Conservation (phyloP, 2,888 invertebrate genomes). For the Sympetrum striolatum region DNA sequence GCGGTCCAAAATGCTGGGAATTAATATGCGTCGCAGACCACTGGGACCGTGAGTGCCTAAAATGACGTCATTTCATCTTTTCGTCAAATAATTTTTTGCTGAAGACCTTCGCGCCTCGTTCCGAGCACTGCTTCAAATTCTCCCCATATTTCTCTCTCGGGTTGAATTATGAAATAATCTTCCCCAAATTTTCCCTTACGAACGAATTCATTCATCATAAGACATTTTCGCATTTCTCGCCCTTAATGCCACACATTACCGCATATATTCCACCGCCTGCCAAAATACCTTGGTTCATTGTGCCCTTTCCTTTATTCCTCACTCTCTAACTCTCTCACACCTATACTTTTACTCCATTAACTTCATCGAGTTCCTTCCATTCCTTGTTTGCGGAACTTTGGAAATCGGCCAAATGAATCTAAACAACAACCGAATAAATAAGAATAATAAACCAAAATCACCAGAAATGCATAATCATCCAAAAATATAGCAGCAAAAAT, state of each 20-base stretch:
- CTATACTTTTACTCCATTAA: neutral
- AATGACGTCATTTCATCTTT: too few species aligned
- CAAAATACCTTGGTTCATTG: neutral
- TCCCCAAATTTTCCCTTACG: neutral
- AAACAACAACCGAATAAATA: too few species aligned
- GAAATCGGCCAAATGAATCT: too few species aligned
- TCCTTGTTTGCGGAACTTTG: too few species aligned
- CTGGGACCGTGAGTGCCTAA: too few species aligned
- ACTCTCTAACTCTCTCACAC: neutral
- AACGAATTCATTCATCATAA: neutral
- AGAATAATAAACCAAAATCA: too few species aligned
- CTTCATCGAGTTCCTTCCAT: too few species aligned
- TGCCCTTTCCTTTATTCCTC: neutral
- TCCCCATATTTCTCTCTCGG: neutral
- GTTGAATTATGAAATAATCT: conserved; percentile 16
- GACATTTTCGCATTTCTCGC: neutral
- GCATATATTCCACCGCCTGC: neutral
- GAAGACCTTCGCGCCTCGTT: neutral
- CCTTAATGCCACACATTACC: neutral
- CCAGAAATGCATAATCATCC: too few species aligned
- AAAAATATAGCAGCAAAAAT: too few species aligned
- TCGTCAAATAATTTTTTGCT: too few species aligned
- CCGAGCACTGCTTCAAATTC: neutral
- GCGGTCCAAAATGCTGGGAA: too few species aligned
- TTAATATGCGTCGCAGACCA: too few species aligned